Evolutionary conservation across 2,797 vertebrate species (phyloP).

Genomic region (Cyprinella venusta): DNA sequence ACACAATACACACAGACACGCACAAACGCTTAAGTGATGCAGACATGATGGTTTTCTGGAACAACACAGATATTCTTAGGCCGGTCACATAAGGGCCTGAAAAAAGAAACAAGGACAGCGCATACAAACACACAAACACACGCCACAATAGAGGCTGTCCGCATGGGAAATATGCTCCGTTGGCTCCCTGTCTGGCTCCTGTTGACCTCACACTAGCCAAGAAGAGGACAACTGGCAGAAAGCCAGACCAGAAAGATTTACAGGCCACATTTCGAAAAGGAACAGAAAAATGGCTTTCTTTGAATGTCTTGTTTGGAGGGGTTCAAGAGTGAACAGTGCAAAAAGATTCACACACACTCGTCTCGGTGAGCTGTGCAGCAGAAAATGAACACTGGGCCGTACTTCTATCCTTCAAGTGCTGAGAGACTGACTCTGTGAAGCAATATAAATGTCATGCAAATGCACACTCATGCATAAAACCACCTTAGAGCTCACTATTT

Average conservation of each 20-base stretch:
- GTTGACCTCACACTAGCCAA: slow-evolving; percentile 41
- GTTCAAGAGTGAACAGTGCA: slow-evolving; percentile 48
- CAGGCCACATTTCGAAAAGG: slow-evolving; percentile 55
- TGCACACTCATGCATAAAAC: slow-evolving; percentile 47
- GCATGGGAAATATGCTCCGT: slow-evolving; percentile 64
- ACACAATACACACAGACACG: slow-evolving; percentile 21
- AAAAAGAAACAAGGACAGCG: slow-evolving; percentile 55
- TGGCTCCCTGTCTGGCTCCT: slow-evolving; percentile 56
- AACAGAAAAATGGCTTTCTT: slow-evolving; percentile 40
- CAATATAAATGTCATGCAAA: slow-evolving; percentile 61
- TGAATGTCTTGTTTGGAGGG: slow-evolving; percentile 41
- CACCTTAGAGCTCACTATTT: slow-evolving; percentile 62
- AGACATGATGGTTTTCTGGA: slow-evolving; percentile 24
- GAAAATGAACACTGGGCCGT: slow-evolving; percentile 63
- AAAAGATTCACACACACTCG: slow-evolving; percentile 48
- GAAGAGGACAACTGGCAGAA: slow-evolving; percentile 48
- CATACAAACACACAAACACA: slow-evolving; percentile 58
- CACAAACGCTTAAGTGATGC: slow-evolving; percentile 52
- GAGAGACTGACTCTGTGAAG: slow-evolving; percentile 65
- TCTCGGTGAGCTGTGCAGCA: slow-evolving; percentile 52
- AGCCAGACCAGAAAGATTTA: slow-evolving; percentile 62
- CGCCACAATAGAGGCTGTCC: slow-evolving; percentile 40
- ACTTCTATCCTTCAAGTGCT: slow-evolving; percentile 60
- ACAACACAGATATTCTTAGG: slow-evolving; percentile 27
- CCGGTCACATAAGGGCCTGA: slow-evolving; percentile 4